Evolutionary conservation across 2,797 vertebrate genomes (phyloP), one percentile per base, ranked within the genome.

Genomic region (Poecilia velifera): DNA sequence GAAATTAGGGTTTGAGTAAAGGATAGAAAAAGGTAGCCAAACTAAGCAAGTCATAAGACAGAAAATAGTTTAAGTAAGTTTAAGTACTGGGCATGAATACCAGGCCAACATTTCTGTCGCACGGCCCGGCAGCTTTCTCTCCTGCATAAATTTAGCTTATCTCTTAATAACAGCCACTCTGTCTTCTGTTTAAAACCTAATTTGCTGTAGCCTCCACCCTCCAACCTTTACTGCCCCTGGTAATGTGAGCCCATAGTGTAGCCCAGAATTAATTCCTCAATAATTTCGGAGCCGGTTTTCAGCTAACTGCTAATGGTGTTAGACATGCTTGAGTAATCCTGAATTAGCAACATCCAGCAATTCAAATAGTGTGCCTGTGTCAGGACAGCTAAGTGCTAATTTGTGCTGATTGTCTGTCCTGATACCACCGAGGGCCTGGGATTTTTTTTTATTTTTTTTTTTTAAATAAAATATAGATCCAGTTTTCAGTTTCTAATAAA

Each of bases 291-390:
- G 73, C 91, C 66, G 28, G 76, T 91, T 93, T 92, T 92, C 92
- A 84, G 84, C 90, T 80, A 90, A 90, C 85, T 73, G 62, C 90
- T 92, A 92, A 94, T 92, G 89, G 82, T 82, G 87, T 95, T 93
- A 93, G 93, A 90, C 88, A 93, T 84, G 90, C 91, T 89, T 78
- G 90, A 92, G 88, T 95, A 93, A 93, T 90, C 84, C 91, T 91
- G 90, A 94, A 94, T 95, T 93, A 93, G 87, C 89, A 92, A 86
- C 87, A 87, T 76, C 55, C 70, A 36, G 82, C 79, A 88, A 90
- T 89, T 93, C 85, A 90, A 71, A 91, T 89, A 92, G 86, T 72
- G 49, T 78, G 74, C 76, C 77, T 66, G 77, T 57, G 79, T 81
- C 25, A 82, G 83, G 85, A 73, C 72, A 77, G 82, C 88, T 82